Evolutionary conservation across 2,888 invertebrate genomes (phyloP).

Genomic region (Tenthredo mesomela): DNA sequence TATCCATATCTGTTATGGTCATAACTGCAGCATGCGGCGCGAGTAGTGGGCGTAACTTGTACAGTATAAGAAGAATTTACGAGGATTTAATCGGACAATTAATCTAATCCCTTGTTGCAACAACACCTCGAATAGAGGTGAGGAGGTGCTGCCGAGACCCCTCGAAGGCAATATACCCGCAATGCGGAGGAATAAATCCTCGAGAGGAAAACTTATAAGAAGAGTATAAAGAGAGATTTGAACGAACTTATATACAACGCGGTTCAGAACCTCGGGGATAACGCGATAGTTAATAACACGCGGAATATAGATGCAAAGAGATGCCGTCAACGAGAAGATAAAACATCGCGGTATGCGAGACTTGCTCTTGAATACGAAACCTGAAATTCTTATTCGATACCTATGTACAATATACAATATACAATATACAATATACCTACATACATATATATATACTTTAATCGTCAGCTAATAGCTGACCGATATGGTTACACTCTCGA

Average conservation of each 20-base stretch:
- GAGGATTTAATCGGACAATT: conserved; percentile 77
- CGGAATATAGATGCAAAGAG: conserved; percentile 40
- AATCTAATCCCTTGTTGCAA: conserved; percentile 78
- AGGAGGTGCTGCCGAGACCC: not conserved
- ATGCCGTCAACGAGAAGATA: conserved; percentile 33
- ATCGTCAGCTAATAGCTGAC: not conserved
- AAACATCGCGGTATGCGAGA: conserved; percentile 1
- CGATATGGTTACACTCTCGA: not conserved
- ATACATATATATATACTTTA: not conserved
- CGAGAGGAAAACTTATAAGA: not conserved
- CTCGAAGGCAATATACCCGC: not conserved
- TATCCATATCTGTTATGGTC: conserved; percentile 15
- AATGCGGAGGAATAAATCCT: not conserved
- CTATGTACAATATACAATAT: too few species aligned
- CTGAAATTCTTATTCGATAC: not conserved
- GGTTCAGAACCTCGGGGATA: not conserved
- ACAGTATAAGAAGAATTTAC: conserved; percentile 67
- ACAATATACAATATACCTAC: too few species aligned
- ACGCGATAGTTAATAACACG: not conserved
- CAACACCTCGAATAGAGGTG: conserved; percentile 70
- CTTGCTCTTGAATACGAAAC: not conserved
- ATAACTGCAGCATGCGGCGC: conserved; percentile 55
- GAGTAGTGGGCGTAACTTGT: conserved; percentile 65
- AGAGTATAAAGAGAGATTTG: not conserved
- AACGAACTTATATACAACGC: not conserved